Evolutionary conservation across 2,113 vertebrate species (phyloP).

Genomic region (Chionis minor): DNA sequence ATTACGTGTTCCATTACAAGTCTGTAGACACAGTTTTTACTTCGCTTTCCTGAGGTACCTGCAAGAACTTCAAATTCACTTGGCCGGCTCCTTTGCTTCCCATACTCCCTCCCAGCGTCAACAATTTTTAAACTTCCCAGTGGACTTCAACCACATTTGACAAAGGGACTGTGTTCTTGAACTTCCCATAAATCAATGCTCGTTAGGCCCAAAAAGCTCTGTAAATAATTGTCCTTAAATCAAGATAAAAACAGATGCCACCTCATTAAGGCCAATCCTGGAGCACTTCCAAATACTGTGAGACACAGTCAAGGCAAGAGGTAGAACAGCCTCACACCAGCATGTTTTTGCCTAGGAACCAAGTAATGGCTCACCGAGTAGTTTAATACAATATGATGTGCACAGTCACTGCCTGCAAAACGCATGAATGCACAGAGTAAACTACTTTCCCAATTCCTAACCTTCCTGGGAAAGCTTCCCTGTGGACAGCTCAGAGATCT

Average conservation of each 20-base stretch:
- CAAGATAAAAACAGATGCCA: background rate
- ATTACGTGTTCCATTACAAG: background rate
- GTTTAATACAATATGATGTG: background rate
- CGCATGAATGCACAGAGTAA: background rate
- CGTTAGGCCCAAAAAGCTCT: background rate
- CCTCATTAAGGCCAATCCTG: background rate
- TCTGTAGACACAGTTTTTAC: background rate
- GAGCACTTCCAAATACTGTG: background rate
- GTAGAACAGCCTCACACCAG: background rate
- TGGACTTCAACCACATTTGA: background rate
- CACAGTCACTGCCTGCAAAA: background rate
- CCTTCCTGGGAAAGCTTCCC: constrained; percentile 3
- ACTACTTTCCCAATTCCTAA: background rate
- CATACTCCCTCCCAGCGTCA: background rate
- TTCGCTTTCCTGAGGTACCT: background rate
- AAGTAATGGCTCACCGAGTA: background rate
- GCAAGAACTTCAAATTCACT: background rate
- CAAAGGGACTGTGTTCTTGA: background rate
- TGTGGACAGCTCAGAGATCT: background rate
- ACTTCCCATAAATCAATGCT: background rate
- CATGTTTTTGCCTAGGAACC: background rate
- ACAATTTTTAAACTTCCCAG: background rate
- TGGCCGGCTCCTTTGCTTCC: background rate
- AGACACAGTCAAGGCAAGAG: background rate
- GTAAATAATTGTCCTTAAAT: background rate